phyloP scores from a whole-genome alignment of 35 echinoderm and acorn worm species.

The Lytechinus pictus region DNA sequence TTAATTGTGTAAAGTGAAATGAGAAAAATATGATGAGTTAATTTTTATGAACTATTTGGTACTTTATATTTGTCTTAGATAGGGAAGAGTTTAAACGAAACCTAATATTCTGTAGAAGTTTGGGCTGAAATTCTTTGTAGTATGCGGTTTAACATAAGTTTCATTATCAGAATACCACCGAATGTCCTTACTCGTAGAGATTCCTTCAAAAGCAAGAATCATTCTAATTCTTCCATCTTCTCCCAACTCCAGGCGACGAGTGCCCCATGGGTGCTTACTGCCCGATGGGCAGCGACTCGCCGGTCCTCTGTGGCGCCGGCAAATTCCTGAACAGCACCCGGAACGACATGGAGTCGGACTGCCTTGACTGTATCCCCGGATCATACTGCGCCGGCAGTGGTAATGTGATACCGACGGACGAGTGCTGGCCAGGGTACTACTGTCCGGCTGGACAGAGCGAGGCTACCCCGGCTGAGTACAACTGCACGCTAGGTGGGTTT shows the following conservation, averaged over 20 bases:
- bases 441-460: conserved; percentile 83
- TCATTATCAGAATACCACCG: too few relatives aligned
- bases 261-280: conserved; percentile 90
- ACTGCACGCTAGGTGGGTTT: conserved; percentile 83
- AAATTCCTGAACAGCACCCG: conserved; percentile 83
- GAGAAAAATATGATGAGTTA: too few relatives aligned
- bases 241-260: conserved; percentile 60
- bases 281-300: conserved; percentile 74
- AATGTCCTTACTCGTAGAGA: background rate
- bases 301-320: conserved; percentile 77
- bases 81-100: too few relatives aligned
- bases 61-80: too few relatives aligned
- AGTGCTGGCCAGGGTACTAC: conserved; percentile 84
- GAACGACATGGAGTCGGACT: conserved; percentile 73
- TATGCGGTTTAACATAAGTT: too few relatives aligned
- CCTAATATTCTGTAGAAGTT: too few relatives aligned
- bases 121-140: too few relatives aligned
- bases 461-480: conserved; percentile 85
- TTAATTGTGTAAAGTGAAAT: too few relatives aligned
- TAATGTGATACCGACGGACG: conserved; percentile 73
- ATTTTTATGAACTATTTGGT: too few relatives aligned
- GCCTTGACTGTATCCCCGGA: conserved; percentile 69
- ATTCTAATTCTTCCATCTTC: background rate
- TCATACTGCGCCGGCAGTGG: conserved; percentile 89
- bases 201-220: background rate